Base-by-base conservation (phyloP, 2,113 vertebrate species). In the Piaya cayana region DNA sequence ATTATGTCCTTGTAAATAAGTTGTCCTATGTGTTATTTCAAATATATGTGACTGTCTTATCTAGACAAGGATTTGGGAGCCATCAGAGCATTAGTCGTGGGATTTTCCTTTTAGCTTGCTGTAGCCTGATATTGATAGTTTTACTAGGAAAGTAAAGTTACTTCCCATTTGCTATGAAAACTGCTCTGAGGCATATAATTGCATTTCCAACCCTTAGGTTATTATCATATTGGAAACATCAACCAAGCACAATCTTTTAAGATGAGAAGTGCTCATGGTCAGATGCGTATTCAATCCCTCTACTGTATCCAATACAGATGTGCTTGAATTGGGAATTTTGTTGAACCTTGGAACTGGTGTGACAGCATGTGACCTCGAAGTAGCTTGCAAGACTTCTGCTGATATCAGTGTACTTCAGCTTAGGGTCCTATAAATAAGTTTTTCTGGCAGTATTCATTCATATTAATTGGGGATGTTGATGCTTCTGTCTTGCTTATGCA, bases 281-380 rank as follows among this genome's bases (percentile, higher is more conserved):
- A 58, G 45, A 6, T 12, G n/a, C 27, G 15, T 11, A 7, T 52
- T 27, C 4, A 53, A 29, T 9, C 4, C 27, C 45, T 2, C 34
- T 13, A 1, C 17, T 37, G 5, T 1, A 12, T 8, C 9, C 15
- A 32, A 65, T 2, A 3, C 1, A 56, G 9, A 4, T 39, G 37
- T 34, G 37, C 34, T 62, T 30, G 50, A 55, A 56, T 5, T 37
- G 39, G 74, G 53, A 53, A 8, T 55, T 78, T 18, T 60, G 12
- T 58, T 49, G 42, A 42, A 27, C 36, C 22, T 42, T 62, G 34
- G 56, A 79, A 21, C 25, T 52, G 34, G 9, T 36, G 15, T 29
- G 45, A 30, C 22, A 55, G 9, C 23, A 9, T n/a, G 43, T 93
- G 55, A 36, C 47, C 32, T 86, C 2, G 3, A 50, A 50, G 45